Evolutionary conservation across 2,797 vertebrate species (phyloP).

Genomic region (Gymnocypris eckloni): DNA sequence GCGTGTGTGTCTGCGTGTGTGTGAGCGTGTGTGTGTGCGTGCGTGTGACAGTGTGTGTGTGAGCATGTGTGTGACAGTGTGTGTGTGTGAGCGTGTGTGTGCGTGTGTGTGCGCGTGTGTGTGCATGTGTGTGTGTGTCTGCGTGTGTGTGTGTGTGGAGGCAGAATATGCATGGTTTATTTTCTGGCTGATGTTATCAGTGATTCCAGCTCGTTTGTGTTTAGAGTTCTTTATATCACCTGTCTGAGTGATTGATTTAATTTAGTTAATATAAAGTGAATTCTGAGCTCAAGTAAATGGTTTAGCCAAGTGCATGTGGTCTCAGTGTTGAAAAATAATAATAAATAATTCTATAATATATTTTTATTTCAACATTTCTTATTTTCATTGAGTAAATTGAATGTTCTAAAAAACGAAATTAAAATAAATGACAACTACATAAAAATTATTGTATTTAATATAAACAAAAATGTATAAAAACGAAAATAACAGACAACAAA

Average conservation of each 20-base stretch:
- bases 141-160: not conserved
- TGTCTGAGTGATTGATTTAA: not conserved
- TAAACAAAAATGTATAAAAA: not conserved
- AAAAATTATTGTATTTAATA: no score
- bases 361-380: no score
- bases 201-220: not conserved
- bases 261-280: not conserved
- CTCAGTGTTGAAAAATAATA: no score
- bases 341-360: no score
- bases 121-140: no score
- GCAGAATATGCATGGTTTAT: slow-evolving; percentile 39
- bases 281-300: not conserved
- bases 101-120: no score
- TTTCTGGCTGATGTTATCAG: slow-evolving; percentile 30
- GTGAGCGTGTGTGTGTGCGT: no score
- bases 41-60: no score
- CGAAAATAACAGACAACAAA: not conserved
- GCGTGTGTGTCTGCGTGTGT: no score
- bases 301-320: not conserved
- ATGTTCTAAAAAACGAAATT: not conserved
- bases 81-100: no score
- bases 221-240: not conserved
- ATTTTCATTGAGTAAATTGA: no score
- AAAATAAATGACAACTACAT: not conserved
- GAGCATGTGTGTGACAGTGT: no score